These are phyloP conservation scores for Heliocidaris erythrogramma DNA, from an alignment of 35 echinoderm and acorn worm genomes.

Conservation along the genomic window DNA sequence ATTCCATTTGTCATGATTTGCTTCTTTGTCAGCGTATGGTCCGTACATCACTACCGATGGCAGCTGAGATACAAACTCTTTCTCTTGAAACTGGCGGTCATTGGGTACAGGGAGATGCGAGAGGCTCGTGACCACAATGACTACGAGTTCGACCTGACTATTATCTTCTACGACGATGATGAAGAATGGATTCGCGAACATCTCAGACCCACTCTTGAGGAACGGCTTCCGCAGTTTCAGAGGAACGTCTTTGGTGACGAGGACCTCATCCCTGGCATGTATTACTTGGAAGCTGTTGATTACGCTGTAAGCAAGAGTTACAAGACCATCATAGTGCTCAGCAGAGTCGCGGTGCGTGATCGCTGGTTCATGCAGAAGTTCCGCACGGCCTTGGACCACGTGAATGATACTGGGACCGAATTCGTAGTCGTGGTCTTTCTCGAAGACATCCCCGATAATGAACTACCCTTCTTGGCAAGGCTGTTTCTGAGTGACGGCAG, in stretches of 20 bases:
- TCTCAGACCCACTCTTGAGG: neutral
- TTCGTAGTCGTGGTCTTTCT: no score
- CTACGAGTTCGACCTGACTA: neutral
- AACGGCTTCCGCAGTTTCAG: neutral
- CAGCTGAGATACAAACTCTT: neutral
- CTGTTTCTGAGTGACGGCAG: neutral
- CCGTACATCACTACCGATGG: neutral
- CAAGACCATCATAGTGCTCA: no score
- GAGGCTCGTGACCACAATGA: neutral
- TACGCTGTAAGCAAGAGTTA: no score
- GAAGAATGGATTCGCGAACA: neutral
- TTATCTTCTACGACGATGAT: neutral
- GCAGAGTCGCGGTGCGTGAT: no score
- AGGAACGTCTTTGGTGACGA: neutral
- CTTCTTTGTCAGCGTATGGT: neutral
- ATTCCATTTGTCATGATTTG: neutral
- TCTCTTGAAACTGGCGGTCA: neutral
- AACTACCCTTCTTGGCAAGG: no score
- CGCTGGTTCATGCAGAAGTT: no score
- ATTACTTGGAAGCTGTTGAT: no score
- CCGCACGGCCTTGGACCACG: no score
- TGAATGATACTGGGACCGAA: no score
- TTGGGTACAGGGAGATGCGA: neutral
- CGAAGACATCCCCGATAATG: no score
- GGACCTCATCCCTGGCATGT: neutral